phyloP scores from a whole-genome alignment of 2,888 invertebrate genomes.

The Pseudeuparius sepicola region DNA sequence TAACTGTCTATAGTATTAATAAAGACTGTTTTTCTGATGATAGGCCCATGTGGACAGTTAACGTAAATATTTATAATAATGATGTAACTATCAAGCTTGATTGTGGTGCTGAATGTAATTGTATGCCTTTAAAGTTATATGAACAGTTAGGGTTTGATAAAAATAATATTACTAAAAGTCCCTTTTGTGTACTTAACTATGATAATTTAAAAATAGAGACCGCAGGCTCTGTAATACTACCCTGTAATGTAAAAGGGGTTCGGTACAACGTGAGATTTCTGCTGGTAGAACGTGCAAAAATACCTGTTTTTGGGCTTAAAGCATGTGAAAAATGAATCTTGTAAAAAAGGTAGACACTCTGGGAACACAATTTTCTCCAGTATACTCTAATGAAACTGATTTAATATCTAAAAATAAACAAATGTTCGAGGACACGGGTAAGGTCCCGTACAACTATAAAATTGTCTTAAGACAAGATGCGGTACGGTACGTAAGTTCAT shows the following conservation, averaged over 20 bases:
- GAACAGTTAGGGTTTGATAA: constrained; percentile 16
- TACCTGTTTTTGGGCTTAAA: no score
- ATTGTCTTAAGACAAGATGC: constrained; percentile 6
- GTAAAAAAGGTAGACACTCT: constrained; percentile 18
- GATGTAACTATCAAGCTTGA: constrained; percentile 14
- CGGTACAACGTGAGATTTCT: constrained; percentile 16
- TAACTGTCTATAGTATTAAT: constrained; percentile 11
- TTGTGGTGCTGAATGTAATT: constrained; percentile 19
- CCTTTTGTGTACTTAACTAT: constrained; percentile 11
- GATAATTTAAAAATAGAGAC: constrained; percentile 16
- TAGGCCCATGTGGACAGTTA: constrained; percentile 15
- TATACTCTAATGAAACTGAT: not conserved
- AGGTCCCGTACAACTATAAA: constrained; percentile 7
- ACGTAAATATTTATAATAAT: constrained; percentile 14
- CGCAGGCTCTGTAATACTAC: constrained; percentile 9
- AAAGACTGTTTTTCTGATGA: no score
- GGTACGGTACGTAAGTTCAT: not conserved
- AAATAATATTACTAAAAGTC: constrained; percentile 13
- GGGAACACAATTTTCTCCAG: no score
- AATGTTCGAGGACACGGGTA: constrained; percentile 8
- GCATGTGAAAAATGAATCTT: constrained; percentile 15
- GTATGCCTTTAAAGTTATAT: constrained; percentile 12
- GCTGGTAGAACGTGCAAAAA: constrained; percentile 9
- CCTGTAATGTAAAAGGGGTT: constrained; percentile 12
- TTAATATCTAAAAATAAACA: constrained; percentile 18